phyloP scores from a whole-genome alignment of 1,140 invertebrate species.

The Scylla paramamosain region DNA sequence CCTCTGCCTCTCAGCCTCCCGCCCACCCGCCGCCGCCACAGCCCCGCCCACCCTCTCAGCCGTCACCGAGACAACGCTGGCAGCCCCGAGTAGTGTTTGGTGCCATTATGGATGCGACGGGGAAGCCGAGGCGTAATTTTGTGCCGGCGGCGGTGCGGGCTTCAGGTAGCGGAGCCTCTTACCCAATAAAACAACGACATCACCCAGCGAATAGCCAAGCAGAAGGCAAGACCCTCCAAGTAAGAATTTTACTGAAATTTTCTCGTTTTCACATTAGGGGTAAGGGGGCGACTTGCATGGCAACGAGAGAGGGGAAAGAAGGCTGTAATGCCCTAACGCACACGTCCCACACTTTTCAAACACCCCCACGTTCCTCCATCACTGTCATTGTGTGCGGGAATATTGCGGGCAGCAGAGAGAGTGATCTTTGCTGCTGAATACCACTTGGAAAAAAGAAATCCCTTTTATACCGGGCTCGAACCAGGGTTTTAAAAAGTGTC shows the following conservation, averaged over 20 bases:
- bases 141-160: conserved; percentile 51
- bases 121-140: conserved; percentile 47
- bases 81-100: background rate
- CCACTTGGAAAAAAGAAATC: no score
- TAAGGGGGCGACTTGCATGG: conserved; percentile 13
- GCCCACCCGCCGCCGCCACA: background rate
- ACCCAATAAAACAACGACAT: conserved; percentile 65
- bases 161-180: conserved; percentile 47
- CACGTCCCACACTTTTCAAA: no score
- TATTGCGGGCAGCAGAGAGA: no score
- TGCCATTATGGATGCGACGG: conserved; percentile 60
- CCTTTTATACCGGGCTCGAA: no score
- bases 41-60: background rate
- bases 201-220: conserved; percentile 57
- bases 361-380: no score
- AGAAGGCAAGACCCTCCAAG: conserved; percentile 57
- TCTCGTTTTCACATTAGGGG: conserved; percentile 64
- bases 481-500: no score
- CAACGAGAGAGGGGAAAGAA: background rate
- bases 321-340: background rate
- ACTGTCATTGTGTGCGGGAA: no score
- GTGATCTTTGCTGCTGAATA: no score
- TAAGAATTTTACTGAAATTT: conserved; percentile 64
- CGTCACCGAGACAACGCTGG: background rate
- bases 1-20: background rate